These are phyloP conservation scores for Drosophila santomea DNA, from an alignment of 1,140 invertebrate genomes.

Conservation along the genomic window DNA sequence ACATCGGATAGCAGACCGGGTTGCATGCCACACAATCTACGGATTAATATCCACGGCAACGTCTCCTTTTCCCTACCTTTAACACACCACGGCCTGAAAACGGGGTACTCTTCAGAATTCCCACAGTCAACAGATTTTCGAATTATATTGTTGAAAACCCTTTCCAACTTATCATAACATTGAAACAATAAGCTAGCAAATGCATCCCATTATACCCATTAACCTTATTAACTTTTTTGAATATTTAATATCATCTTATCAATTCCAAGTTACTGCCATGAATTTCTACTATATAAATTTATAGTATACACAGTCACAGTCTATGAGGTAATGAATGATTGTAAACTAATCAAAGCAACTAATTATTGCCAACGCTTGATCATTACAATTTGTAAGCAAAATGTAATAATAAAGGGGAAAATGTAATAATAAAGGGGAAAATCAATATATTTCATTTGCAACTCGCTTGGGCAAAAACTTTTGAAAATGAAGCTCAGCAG, in stretches of 20 bases:
- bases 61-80: background rate
- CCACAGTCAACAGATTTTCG: conserved; percentile 1
- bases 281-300: no score
- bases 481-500: background rate
- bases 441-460: no score
- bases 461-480: no score
- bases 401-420: background rate
- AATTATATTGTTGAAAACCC: background rate
- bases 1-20: conserved; percentile 31
- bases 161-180: background rate
- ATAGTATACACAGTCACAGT: background rate
- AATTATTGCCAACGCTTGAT: background rate
- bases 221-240: no score
- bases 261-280: no score
- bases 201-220: no score
- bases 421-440: background rate
- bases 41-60: conserved; percentile 15
- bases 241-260: no score
- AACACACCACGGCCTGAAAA: background rate
- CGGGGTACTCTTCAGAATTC: background rate
- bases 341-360: background rate
- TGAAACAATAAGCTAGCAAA: background rate
- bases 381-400: background rate
- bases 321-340: background rate
- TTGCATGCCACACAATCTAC: conserved; percentile 7